phyloP scores from a whole-genome alignment of 2,888 invertebrate genomes.

The Mythimna albipuncta region DNA sequence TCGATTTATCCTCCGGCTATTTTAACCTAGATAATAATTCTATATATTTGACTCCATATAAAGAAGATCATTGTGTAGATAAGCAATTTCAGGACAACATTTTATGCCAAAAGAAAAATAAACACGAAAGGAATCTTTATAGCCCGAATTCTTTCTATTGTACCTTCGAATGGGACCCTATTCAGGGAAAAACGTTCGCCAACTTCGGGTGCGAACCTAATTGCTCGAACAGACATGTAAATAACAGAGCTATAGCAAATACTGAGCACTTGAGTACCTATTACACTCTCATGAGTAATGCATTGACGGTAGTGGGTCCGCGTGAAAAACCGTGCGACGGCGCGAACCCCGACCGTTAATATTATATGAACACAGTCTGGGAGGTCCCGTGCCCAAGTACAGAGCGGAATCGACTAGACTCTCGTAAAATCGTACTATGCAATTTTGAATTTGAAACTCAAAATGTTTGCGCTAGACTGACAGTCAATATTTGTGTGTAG shows the following conservation, averaged over 20 bases:
- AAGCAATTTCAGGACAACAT: slow-evolving; percentile 47
- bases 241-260: slow-evolving; percentile 80
- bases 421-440: slow-evolving; percentile 80
- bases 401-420: slow-evolving; percentile 82
- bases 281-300: slow-evolving; percentile 88
- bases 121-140: slow-evolving; percentile 48
- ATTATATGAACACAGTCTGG: slow-evolving; percentile 85
- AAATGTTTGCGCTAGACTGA: slow-evolving; percentile 81
- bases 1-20: slow-evolving; percentile 19
- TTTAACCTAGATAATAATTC: slow-evolving; percentile 17
- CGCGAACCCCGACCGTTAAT: slow-evolving; percentile 80
- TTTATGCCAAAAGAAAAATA: slow-evolving; percentile 42
- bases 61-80: slow-evolving; percentile 66
- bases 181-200: slow-evolving; percentile 40
- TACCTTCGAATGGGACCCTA: slow-evolving; percentile 30
- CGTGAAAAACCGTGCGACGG: slow-evolving; percentile 85
- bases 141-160: slow-evolving; percentile 32
- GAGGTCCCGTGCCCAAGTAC: slow-evolving; percentile 72
- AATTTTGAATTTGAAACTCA: slow-evolving; percentile 80
- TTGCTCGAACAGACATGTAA: slow-evolving; percentile 81
- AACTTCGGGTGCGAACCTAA: slow-evolving; percentile 70
- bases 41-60: slow-evolving; percentile 15
- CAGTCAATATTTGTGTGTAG: slow-evolving; percentile 77
- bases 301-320: slow-evolving; percentile 81
- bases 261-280: slow-evolving; percentile 84